Percentiles rank a stretch among this genome's conserved stretches.
These are phyloP conservation scores for Platanista minor DNA, from an alignment of 2,113 vertebrate species.

Conservation along the genomic window DNA sequence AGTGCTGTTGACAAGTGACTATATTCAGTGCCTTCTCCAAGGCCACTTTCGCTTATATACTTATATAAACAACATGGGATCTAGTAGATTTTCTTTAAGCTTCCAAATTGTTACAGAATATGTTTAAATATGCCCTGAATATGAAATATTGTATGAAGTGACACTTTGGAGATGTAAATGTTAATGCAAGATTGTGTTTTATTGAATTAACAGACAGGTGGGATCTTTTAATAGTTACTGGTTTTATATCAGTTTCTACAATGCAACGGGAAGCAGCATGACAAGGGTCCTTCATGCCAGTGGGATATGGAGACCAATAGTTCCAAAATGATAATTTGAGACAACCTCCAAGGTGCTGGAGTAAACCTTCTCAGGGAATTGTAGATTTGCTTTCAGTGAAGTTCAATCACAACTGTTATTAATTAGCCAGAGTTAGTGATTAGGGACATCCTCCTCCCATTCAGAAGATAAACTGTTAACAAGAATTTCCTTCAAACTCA, in stretches of 20 bases:
- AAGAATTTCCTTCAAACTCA: background rate
- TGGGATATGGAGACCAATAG: background rate
- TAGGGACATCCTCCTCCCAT: background rate
- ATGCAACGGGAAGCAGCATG: background rate
- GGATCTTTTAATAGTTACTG: background rate
- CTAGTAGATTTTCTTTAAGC: background rate
- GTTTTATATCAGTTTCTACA: background rate
- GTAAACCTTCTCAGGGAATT: background rate
- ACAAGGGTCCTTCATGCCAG: background rate
- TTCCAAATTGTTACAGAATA: background rate
- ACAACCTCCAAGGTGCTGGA: background rate
- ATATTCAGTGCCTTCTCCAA: background rate
- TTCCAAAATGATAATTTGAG: background rate
- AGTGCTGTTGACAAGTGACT: background rate
- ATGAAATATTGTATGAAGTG: background rate
- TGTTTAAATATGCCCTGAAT: background rate
- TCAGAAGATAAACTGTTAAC: background rate
- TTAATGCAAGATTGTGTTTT: background rate
- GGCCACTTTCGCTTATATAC: background rate
- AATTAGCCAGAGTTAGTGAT: background rate
- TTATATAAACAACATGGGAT: background rate
- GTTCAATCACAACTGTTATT: background rate
- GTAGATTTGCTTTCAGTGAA: background rate
- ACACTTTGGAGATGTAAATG: background rate
- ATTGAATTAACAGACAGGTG: background rate